phyloP scores from a whole-genome alignment of 1,140 invertebrate genomes.

The Pantala flavescens region DNA sequence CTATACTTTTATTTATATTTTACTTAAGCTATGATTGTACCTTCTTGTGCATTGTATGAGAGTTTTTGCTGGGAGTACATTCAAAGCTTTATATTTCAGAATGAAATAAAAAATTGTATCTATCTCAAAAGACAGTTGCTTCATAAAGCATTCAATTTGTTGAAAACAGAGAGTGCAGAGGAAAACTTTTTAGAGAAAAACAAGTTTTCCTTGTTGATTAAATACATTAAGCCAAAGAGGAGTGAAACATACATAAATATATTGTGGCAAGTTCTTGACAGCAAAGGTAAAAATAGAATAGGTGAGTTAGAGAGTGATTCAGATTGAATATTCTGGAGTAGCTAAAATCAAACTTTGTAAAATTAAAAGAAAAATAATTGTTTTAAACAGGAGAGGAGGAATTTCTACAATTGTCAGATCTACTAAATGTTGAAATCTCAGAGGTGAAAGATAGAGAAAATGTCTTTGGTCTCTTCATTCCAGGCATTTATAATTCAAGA shows the following conservation, averaged over 20 bases:
- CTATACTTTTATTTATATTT: too few relatives aligned
- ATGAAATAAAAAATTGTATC: conserved; percentile 37
- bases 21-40: too few relatives aligned
- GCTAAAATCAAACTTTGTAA: too few relatives aligned
- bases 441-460: conserved; percentile 37
- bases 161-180: conserved; percentile 28
- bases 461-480: conserved; percentile 28
- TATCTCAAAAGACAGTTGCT: conserved; percentile 35
- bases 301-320: conserved; percentile 25
- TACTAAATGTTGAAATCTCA: conserved; percentile 38
- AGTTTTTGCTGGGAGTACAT: too few relatives aligned
- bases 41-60: too few relatives aligned
- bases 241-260: conserved; percentile 34
- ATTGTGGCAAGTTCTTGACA: conserved; percentile 37
- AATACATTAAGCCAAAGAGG: conserved; percentile 29
- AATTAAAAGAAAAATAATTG: too few relatives aligned
- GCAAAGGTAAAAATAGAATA: conserved; percentile 30
- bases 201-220: conserved; percentile 33
- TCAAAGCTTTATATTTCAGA: too few relatives aligned
- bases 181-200: conserved; percentile 29
- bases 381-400: conserved; percentile 32
- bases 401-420: conserved; percentile 38
- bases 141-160: conserved; percentile 34
- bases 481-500: conserved; percentile 29
- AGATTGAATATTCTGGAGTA: background rate